A percentile compares a stretch with the other conserved stretches of the same genome.
Evolutionary conservation across 2,797 vertebrate species (phyloP).

Genomic region (Lophius americanus): DNA sequence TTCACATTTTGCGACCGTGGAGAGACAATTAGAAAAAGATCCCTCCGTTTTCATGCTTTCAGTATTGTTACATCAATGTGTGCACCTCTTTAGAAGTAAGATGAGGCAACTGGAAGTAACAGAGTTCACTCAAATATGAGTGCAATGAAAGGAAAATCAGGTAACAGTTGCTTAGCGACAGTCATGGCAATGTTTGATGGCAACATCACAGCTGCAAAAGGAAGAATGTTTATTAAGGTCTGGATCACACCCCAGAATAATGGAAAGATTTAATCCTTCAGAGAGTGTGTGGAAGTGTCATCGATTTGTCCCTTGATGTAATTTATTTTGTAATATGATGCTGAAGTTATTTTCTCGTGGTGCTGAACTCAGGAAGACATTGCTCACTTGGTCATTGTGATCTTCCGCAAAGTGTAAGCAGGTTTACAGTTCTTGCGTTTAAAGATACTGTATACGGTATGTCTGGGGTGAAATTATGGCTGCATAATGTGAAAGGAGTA

Average conservation of each 20-base stretch:
- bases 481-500: background rate
- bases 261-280: constrained; percentile 34
- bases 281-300: constrained; percentile 25
- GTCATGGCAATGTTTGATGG: constrained; percentile 14
- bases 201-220: constrained; percentile 31
- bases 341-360: constrained; percentile 6
- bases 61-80: background rate
- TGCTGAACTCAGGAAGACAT: constrained; percentile 6
- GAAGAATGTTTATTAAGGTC: constrained; percentile 37
- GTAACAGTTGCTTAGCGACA: constrained; percentile 64
- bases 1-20: too few relatives aligned
- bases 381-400: constrained; percentile 9
- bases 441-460: background rate
- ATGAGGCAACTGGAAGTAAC: constrained; percentile 28
- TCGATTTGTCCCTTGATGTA: constrained; percentile 27
- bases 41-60: too few relatives aligned
- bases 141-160: constrained; percentile 43
- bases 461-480: background rate
- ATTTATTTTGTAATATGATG: constrained; percentile 23
- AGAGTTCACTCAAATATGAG: constrained; percentile 38
- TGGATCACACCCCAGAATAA: constrained; percentile 45
- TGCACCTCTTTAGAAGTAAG: constrained; percentile 24
- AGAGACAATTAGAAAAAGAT: too few relatives aligned
- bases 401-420: background rate
- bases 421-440: background rate